These are phyloP conservation scores for Pristionchus japonicus DNA, from an alignment of 2,888 invertebrate species.

Conservation along the genomic window DNA sequence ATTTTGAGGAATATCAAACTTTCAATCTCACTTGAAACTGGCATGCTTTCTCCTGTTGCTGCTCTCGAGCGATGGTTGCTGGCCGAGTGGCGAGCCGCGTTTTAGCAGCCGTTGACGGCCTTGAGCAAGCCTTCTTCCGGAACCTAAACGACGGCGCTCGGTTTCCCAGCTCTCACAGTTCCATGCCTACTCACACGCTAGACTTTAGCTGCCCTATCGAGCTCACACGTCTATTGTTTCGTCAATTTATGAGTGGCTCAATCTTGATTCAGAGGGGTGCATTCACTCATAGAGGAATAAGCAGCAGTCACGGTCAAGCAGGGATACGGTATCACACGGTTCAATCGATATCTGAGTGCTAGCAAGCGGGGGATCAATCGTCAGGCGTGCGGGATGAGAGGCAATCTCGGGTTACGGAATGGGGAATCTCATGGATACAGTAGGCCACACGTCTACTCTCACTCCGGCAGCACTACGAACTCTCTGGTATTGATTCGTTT, in stretches of 20 bases:
- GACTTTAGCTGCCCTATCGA: constrained; percentile 1
- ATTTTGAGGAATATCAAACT: neutral
- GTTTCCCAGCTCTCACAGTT: neutral
- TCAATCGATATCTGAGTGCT: neutral
- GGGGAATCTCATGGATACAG: neutral
- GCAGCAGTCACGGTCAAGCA: neutral
- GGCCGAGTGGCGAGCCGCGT: constrained; percentile 68
- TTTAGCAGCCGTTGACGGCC: constrained; percentile 74
- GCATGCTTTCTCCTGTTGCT: constrained; percentile 64
- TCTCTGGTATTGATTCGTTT: neutral
- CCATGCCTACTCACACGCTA: neutral
- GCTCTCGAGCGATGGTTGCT: constrained; percentile 62
- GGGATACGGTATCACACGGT: neutral
- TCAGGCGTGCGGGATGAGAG: neutral
- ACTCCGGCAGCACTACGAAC: neutral
- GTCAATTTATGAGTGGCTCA: neutral
- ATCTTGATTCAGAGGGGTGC: neutral
- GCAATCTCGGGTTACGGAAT: neutral
- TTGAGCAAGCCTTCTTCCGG: constrained; percentile 72
- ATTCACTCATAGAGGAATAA: neutral
- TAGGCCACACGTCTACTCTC: neutral
- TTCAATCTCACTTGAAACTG: constrained; percentile 59
- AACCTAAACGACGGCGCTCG: constrained; percentile 48
- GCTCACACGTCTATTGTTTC: neutral
- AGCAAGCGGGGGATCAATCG: neutral